A percentile compares a stretch with the other conserved stretches of the same genome.
These are phyloP conservation scores for Patella depressa DNA, from an alignment of 2,888 invertebrate species.

Conservation along the genomic window DNA sequence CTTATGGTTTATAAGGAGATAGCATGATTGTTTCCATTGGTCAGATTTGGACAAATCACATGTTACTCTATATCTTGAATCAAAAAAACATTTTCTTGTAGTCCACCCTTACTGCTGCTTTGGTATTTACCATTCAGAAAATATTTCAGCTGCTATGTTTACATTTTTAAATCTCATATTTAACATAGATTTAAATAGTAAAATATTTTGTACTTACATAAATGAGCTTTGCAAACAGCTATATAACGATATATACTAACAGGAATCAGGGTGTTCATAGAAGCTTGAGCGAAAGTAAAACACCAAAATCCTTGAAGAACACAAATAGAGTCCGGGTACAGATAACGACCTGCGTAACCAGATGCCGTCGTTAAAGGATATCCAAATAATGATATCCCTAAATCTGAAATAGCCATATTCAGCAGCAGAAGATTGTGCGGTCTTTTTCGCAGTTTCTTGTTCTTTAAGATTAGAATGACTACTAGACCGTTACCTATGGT, in stretches of 20 bases:
- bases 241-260: constrained; percentile 44
- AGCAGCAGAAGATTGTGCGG: constrained; percentile 38
- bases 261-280: constrained; percentile 40
- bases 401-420: constrained; percentile 43
- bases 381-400: constrained; percentile 39
- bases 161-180: too few relatives aligned
- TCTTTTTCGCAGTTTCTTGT: constrained; percentile 26
- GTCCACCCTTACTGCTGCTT: too few relatives aligned
- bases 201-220: constrained; percentile 33
- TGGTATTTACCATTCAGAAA: too few relatives aligned
- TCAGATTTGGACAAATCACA: too few relatives aligned
- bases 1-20: too few relatives aligned
- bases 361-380: constrained; percentile 39
- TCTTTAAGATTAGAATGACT: constrained; percentile 16
- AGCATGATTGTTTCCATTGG: too few relatives aligned
- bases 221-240: constrained; percentile 37
- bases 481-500: constrained; percentile 26
- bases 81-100: too few relatives aligned
- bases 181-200: not conserved
- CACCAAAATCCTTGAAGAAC: constrained; percentile 39
- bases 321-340: constrained; percentile 36
- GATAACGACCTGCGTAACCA: constrained; percentile 33
- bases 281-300: constrained; percentile 35
- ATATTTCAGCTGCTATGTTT: too few relatives aligned
- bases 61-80: too few relatives aligned